Base-by-base conservation (phyloP, 2,888 invertebrate species). In the Epistrophella euchroma region DNA sequence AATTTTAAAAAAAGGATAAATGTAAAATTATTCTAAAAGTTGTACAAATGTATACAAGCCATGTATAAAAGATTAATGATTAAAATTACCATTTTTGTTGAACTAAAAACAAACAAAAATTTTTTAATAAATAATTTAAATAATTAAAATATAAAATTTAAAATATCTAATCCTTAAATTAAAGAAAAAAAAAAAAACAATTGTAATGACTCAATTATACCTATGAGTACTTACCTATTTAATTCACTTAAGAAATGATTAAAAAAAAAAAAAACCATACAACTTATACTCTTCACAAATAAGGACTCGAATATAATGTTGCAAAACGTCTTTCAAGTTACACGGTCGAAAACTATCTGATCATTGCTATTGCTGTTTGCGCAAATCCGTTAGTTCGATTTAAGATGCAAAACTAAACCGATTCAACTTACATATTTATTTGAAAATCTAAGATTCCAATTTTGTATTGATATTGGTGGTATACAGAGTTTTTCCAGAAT, bases 401-500 rank as follows among this genome's bases (percentile, higher is more conserved):
- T 56, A 32, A 55, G 17, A 17, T 56, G 28, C 56, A 56, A 32
- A 56, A 56, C 32, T 11, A 0, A 56, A 56, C 56, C 17, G 32
- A 17, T 56, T 32, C 56, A 56, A 17, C 17, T 17, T 1, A 6
- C 17, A 43, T n/a, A 43, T n/a, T n/a, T 1, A 43, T 7, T 9
- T 43, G 7, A 10, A 28, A 28, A 28, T 28, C 6, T 6, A 28
- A 28, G 28, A 28, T 17, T 17, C n/a, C n/a, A n/a, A n/a, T 6
- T 15, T 52, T 13, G 22, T 25, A 25, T 25, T 22, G 50, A 13
- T 13, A 19, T 4, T 2, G 22, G 13, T 4, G 25, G 4, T 4
- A n/a, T 28, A 28, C 28, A 28, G 11, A 22, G 13, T 52, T 9
- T 15, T 52, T 52, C 52, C 52, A 52, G 52, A 52, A 52, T 52